Conservation (phyloP, 2,888 invertebrate species). For the Drosophila mulleri region DNA sequence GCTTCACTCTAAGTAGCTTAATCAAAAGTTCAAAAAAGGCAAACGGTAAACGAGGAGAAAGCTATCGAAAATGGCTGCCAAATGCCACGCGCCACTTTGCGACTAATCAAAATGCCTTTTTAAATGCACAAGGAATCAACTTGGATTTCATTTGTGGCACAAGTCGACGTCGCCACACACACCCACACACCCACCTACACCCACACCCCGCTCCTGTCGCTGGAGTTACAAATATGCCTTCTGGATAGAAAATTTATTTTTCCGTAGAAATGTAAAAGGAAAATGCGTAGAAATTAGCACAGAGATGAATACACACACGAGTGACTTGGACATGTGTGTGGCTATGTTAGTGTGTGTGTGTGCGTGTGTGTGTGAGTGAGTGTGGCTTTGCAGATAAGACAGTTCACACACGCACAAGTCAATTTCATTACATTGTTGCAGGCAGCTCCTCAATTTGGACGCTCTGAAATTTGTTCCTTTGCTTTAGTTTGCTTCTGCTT, state of each 20-base stretch:
- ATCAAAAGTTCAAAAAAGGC: constrained; percentile 46
- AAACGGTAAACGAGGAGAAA: constrained; percentile 6
- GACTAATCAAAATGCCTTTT: constrained; percentile 81
- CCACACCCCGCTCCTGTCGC: constrained; percentile 11
- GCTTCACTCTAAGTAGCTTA: constrained; percentile 2
- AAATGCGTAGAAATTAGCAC: constrained; percentile 79
- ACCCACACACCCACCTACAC: not conserved
- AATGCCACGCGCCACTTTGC: constrained; percentile 64
- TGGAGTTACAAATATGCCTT: constrained; percentile 61
- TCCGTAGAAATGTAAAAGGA: constrained; percentile 35
- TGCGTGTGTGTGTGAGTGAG: not conserved
- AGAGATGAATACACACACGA: constrained; percentile 73
- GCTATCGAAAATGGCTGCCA: constrained; percentile 62
- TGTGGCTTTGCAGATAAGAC: constrained; percentile 62
- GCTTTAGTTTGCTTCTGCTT: not conserved
- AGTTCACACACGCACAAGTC: constrained; percentile 51
- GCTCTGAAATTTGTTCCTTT: constrained; percentile 35
- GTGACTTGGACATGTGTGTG: constrained; percentile 40
- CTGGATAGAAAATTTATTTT: constrained; percentile 16
- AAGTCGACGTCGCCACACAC: not conserved
- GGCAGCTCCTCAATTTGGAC: constrained; percentile 36
- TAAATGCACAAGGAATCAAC: constrained; percentile 75
- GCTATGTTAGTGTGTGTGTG: constrained; percentile 19
- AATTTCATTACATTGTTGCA: constrained; percentile 77
- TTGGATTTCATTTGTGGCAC: constrained; percentile 56